These are phyloP conservation scores for Melieria omissa DNA, from an alignment of 2,888 invertebrate genomes.

Conservation along the genomic window DNA sequence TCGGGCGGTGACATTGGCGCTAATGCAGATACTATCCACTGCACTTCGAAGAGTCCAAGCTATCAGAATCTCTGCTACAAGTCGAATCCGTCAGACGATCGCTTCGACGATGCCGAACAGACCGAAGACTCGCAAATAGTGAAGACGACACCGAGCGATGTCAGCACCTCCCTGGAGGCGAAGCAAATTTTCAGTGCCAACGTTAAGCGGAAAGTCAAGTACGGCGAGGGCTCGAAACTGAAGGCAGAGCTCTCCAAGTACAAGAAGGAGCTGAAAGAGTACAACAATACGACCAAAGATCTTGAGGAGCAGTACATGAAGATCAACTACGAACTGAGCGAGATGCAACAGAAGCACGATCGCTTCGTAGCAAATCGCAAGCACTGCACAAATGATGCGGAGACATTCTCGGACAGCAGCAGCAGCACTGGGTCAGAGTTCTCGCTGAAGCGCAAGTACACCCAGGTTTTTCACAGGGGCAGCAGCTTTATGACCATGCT, in stretches of 20 bases:
- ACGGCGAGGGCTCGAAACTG: conserved; percentile 39
- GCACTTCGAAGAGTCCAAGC: conserved; percentile 35
- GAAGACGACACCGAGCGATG: conserved; percentile 17
- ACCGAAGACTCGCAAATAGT: conserved; percentile 27
- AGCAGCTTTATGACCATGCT: conserved; percentile 52
- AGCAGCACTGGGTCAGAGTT: conserved; percentile 50
- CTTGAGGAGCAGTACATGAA: conserved; percentile 59
- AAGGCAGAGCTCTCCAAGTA: conserved; percentile 56
- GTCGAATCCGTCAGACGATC: conserved; percentile 24
- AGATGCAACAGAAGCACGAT: conserved; percentile 59
- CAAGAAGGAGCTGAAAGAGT: conserved; percentile 57
- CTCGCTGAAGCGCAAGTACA: conserved; percentile 48
- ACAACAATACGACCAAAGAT: conserved; percentile 56
- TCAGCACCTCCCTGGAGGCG: conserved; percentile 19
- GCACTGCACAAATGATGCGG: conserved; percentile 33
- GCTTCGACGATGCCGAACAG: conserved; percentile 28
- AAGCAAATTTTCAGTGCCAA: conserved; percentile 28
- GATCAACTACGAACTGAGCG: conserved; percentile 58
- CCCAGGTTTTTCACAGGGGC: conserved; percentile 49
- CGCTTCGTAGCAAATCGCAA: conserved; percentile 47
- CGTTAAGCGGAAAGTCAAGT: conserved; percentile 30
- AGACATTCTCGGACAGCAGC: conserved; percentile 36
- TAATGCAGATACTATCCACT: conserved; percentile 25
- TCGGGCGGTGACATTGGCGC: conserved; percentile 36
- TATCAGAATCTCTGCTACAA: conserved; percentile 33